Conservation (phyloP, 2,797 vertebrate species). For the Darevskia nairensis region DNA sequence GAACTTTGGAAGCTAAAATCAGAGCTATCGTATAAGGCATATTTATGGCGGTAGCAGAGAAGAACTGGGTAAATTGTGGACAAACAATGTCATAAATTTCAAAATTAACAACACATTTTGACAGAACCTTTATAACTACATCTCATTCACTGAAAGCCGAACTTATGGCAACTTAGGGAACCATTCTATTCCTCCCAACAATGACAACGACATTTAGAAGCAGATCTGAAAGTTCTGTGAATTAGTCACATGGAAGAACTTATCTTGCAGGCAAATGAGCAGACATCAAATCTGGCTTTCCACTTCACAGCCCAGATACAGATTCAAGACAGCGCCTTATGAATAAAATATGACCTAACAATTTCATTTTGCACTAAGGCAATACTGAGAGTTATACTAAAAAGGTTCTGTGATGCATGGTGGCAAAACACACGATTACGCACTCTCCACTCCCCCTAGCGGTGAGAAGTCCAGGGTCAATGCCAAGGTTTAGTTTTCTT, state of each 20-base stretch:
- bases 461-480: background rate
- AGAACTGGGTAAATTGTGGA: background rate
- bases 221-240: background rate
- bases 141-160: background rate
- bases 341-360: constrained; percentile 19
- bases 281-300: background rate
- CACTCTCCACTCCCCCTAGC: background rate
- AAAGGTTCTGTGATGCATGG: background rate
- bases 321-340: constrained; percentile 1
- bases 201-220: background rate
- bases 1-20: background rate
- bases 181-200: background rate
- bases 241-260: background rate
- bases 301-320: background rate
- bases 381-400: background rate
- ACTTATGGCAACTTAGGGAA: background rate
- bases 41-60: background rate
- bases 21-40: too few species aligned
- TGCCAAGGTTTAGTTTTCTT: background rate
- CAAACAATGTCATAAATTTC: background rate
- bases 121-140: too few species aligned
- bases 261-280: background rate
- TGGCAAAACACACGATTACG: background rate
- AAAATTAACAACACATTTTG: background rate
- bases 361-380: background rate